These are phyloP conservation scores for Lepas anatifera DNA, from an alignment of 2,888 invertebrate genomes.

Conservation along the genomic window DNA sequence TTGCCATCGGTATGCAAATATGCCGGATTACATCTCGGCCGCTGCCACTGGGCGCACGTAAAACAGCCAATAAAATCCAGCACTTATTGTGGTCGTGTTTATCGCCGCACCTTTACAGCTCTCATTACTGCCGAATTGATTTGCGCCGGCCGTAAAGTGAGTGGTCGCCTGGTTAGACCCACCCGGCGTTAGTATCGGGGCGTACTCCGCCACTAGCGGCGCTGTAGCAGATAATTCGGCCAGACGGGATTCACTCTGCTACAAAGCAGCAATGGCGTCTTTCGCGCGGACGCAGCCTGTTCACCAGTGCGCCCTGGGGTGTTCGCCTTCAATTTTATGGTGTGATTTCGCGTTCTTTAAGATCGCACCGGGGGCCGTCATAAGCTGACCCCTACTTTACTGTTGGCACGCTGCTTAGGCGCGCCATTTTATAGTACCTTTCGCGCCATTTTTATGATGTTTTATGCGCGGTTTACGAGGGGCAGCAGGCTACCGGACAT, in stretches of 20 bases:
- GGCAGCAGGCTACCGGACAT: neutral
- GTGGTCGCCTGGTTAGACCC: too few species aligned
- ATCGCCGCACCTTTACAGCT: neutral
- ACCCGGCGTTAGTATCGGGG: too few species aligned
- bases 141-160: neutral
- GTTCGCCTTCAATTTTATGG: neutral
- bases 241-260: neutral
- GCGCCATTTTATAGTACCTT: neutral
- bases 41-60: neutral
- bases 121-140: neutral
- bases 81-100: neutral
- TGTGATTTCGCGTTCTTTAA: neutral
- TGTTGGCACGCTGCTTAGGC: neutral
- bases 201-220: too few species aligned
- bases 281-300: neutral
- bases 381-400: neutral
- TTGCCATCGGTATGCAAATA: too few species aligned
- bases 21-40: neutral
- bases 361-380: neutral
- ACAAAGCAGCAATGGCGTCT: neutral
- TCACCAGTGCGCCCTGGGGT: neutral
- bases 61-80: neutral
- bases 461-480: neutral
- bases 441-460: constrained; percentile 11
- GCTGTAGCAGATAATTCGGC: too few species aligned